Evolutionary conservation across 2,113 vertebrate species (phyloP), one percentile per base, ranked within the genome.

Genomic region (Eira barbara): DNA sequence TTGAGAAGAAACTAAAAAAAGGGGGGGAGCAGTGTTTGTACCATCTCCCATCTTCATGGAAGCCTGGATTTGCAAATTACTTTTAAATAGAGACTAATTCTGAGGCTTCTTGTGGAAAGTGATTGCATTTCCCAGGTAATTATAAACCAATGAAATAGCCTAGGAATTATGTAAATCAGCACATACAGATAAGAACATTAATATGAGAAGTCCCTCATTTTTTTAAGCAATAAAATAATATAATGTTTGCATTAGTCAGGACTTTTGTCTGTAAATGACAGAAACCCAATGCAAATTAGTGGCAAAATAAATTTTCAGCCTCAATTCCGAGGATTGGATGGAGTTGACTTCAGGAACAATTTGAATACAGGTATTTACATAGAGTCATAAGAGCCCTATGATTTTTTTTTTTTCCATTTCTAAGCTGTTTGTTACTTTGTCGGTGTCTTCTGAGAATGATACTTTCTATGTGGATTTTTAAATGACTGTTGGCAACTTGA

Each of bases 171-270:
- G 13, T 73, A 79, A 79, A 45, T 84, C 39, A 87, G 5, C 6
- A 83, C 36, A 61, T 39, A 65, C 2, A 52, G 45, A n/a, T 83
- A 89, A 90, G 7, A 80, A 85, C 8, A 83, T 55, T 27, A 57
- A 20, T 55, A 52, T 61, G 52, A 73, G 23, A 13, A 63, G 2
- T 85, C 9, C 23, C 59, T 36, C 49, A 4, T n/a, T 57, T 89
- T 94, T 74, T 84, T 52, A 96, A 90, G 15, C 45, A 97, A 89
- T 79, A 63, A 89, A 65, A 57, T 82, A 94, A 20, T 27, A 49
- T 34, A 6, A 3, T 25, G 4, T 96, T 90, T 88, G 7, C 7
- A 8, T 93, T 95, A 69, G 61, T 80, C 42, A 85, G 29, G 42
- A 61, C 67, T 80, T 29, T 63, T 45, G 2, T 71, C 15, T 36